Conservation (phyloP, 2,797 vertebrate genomes). For the Tiaroga cobitis region DNA sequence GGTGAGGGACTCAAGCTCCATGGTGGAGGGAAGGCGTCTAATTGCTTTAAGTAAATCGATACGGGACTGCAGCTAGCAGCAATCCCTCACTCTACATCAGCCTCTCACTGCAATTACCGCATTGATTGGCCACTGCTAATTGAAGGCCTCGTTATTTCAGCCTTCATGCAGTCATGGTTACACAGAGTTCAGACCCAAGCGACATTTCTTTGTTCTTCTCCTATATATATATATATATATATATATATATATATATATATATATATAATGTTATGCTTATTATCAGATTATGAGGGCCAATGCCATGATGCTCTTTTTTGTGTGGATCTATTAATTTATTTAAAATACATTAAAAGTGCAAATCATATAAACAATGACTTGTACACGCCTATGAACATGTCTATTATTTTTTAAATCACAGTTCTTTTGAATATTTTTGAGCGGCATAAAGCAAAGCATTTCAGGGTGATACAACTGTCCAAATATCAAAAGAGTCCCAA, state of each 20-base stretch:
- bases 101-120: conserved; percentile 74
- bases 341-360: not conserved
- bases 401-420: not conserved
- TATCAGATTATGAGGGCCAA: not conserved
- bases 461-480: not conserved
- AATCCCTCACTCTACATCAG: conserved; percentile 72
- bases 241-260: not conserved
- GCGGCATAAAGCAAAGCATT: not conserved
- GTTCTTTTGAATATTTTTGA: not conserved
- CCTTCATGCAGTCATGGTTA: conserved; percentile 63
- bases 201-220: not conserved
- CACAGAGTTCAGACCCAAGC: conserved; percentile 57
- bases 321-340: not conserved
- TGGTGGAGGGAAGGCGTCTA: conserved; percentile 75
- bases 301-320: not conserved
- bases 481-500: not conserved
- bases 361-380: not conserved
- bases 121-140: conserved; percentile 78
- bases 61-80: conserved; percentile 68
- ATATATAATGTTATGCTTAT: not conserved
- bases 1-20: conserved; percentile 72
- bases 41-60: conserved; percentile 82
- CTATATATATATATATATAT: not conserved
- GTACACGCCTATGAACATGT: not conserved
- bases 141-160: conserved; percentile 74